phyloP scores from a whole-genome alignment of 2,888 invertebrate genomes.

The Cyrtodaria siliqua region DNA sequence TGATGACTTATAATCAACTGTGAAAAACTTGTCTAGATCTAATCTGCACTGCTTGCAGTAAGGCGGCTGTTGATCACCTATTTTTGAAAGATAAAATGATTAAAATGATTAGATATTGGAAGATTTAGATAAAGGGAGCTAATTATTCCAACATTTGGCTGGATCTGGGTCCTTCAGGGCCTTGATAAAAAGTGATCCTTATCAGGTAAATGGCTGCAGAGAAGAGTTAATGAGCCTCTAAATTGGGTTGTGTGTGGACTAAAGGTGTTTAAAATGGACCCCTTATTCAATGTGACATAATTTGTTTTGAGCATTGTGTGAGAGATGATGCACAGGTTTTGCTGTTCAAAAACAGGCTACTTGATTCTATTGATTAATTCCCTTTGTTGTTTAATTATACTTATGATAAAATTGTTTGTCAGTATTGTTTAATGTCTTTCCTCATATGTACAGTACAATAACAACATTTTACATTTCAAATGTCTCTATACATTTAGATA shows the following conservation, averaged over 20 bases:
- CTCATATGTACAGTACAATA: too few relatives aligned
- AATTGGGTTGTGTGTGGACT: slow-evolving; percentile 1
- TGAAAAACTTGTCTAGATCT: slow-evolving; percentile 20
- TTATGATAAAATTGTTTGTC: too few relatives aligned
- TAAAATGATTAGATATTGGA: slow-evolving; percentile 33
- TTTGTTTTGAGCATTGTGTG: too few relatives aligned
- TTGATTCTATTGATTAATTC: too few relatives aligned
- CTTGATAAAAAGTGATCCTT: slow-evolving; percentile 36
- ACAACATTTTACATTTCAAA: too few relatives aligned
- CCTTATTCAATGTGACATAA: too few relatives aligned
- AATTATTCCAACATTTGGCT: slow-evolving; percentile 43
- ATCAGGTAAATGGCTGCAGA: slow-evolving; percentile 34
- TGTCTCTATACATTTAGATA: too few relatives aligned
- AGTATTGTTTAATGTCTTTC: too few relatives aligned
- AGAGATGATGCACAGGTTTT: too few relatives aligned
- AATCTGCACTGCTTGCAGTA: slow-evolving; percentile 28
- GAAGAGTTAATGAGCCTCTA: slow-evolving; percentile 25
- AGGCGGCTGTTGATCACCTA: slow-evolving; percentile 30
- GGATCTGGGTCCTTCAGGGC: slow-evolving; percentile 32
- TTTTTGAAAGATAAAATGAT: slow-evolving; percentile 1
- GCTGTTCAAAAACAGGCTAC: too few relatives aligned
- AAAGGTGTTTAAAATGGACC: too few relatives aligned
- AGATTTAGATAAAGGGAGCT: slow-evolving; percentile 34
- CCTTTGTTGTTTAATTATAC: too few relatives aligned
- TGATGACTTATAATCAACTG: slow-evolving; percentile 18